Evolutionary conservation across 2,113 vertebrate species (phyloP), one percentile per base, ranked within the genome.

Genomic region (Scolopax mira): DNA sequence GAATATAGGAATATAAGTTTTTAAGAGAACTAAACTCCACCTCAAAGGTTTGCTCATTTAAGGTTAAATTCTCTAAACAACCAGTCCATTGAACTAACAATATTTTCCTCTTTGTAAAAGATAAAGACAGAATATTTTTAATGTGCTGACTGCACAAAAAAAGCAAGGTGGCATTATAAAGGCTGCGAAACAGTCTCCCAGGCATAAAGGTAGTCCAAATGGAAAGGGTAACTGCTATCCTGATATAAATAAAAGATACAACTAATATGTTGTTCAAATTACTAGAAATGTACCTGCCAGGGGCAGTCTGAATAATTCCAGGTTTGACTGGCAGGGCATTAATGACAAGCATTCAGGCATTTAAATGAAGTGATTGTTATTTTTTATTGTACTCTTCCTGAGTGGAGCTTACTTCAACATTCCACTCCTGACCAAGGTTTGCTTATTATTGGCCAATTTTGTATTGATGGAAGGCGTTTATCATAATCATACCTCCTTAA

Each of bases 221-320:
- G 39, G 57, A 96, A 97, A 79, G 84, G 61, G 31, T 75, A 55
- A 52, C 72, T 93, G 37, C 31, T 93, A 84, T 83, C 77, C 78
- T 85, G 33, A 77, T 93, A 91, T 74, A 97, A 97, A 92, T 94
- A 94, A 96, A 97, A 96, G 21, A 92, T 94, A 65, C 31, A 8
- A 6, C 82, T 96, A 95, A 93, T 91, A 90, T 96, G 78, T 94
- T 93, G 80, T 67, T 89, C 67, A 85, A 81, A 90, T 94, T 91
- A 81, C 81, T 84, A 72, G 72, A 92, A 95, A 91, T 0, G 1
- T 89, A 65, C 42, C 77, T 95, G 44, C 49, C 41, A 70, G 55
- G 28, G 66, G 61, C 57, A 88, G 24, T 58, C 51, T 67, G 67
- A 85, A 88, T 91, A 93, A 96, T 65, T 94, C 31, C 15, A 48